Conservation (phyloP, 2,797 vertebrate genomes). For the Danionella dracula region DNA sequence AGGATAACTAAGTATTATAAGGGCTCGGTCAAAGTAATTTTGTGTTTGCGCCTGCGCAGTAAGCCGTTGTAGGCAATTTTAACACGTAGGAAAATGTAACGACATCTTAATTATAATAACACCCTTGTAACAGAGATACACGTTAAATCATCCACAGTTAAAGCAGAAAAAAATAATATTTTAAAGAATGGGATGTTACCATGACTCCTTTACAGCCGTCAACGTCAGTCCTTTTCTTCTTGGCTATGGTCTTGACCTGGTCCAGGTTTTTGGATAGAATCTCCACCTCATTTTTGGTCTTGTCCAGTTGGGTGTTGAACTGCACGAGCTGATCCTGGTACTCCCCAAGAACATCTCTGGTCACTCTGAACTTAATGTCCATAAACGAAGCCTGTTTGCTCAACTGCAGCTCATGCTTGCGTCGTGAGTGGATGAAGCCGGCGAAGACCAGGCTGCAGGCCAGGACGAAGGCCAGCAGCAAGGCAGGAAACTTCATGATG, state of each 20-base stretch:
- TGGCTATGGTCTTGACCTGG: fast-evolving
- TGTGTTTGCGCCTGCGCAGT: no score
- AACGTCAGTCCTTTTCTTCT: fast-evolving
- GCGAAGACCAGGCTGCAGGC: constrained; percentile 34
- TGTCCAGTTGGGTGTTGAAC: neutral
- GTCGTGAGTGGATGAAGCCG: constrained; percentile 40
- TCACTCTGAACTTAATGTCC: constrained; percentile 54
- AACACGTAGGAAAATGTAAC: no score
- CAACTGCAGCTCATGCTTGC: neutral
- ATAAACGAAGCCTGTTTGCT: constrained; percentile 37
- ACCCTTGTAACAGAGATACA: no score
- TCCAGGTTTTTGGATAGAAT: neutral
- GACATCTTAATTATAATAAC: neutral
- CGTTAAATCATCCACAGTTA: no score
- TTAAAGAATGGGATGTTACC: no score
- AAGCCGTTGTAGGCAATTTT: no score
- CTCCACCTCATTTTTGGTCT: fast-evolving
- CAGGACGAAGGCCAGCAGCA: constrained; percentile 16
- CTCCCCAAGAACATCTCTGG: constrained; percentile 54
- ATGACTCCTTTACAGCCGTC: constrained; percentile 33
- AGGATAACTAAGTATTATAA: no score
- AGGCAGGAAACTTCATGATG: constrained; percentile 52
- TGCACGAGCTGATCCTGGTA: neutral
- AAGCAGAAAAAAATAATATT: no score
- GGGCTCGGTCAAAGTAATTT: no score